Percentiles rank a stretch among this genome's conserved stretches.
phyloP scores from a whole-genome alignment of 2,797 vertebrate species.

The Argya squamiceps region DNA sequence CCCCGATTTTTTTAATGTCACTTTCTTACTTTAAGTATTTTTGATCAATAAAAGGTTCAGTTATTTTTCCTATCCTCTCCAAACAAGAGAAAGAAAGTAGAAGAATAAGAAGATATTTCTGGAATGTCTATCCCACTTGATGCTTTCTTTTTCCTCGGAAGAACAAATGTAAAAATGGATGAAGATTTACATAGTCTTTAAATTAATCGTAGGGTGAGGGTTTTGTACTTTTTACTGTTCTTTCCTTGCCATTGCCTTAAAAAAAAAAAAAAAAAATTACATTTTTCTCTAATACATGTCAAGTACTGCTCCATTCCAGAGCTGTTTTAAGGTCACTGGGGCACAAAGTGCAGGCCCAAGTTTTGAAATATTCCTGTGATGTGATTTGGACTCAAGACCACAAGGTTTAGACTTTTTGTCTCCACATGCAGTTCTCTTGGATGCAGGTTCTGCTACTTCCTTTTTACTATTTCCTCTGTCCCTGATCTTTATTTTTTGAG shows the following conservation, averaged over 20 bases:
- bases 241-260: not conserved
- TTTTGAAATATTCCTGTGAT: not conserved
- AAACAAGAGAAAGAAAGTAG: not conserved
- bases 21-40: not conserved
- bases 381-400: not conserved
- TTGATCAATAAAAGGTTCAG: not conserved
- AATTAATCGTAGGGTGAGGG: accelerated
- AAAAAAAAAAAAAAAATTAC: not conserved
- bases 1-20: accelerated
- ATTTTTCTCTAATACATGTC: not conserved
- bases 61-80: not conserved
- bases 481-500: not conserved
- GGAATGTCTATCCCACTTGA: not conserved
- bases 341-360: not conserved
- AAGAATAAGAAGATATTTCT: not conserved
- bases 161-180: not conserved
- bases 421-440: not conserved
- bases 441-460: not conserved
- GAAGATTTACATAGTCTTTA: not conserved
- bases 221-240: not conserved
- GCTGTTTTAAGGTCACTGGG: not conserved
- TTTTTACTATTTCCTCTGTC: not conserved
- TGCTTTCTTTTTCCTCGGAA: not conserved
- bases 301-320: not conserved
- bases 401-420: not conserved